Evolutionary conservation across 1,140 invertebrate species (phyloP).

Genomic region (Papilio polyxenes): DNA sequence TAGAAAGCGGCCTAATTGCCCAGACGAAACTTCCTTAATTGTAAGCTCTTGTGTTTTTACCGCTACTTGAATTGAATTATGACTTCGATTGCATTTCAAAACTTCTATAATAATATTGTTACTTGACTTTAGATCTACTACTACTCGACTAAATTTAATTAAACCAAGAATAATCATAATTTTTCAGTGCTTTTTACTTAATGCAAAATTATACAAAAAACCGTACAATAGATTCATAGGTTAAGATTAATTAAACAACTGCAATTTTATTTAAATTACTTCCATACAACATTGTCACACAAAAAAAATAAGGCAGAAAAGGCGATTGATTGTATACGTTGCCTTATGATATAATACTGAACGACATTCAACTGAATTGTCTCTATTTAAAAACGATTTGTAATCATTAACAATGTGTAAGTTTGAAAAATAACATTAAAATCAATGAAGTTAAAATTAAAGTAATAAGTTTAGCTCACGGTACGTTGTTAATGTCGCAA

Average conservation of each 20-base stretch:
- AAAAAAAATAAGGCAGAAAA: background rate
- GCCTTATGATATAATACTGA: too few species aligned
- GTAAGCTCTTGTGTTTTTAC: constrained; percentile 27
- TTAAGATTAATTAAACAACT: background rate
- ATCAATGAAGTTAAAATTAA: too few species aligned
- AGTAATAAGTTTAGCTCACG: too few species aligned
- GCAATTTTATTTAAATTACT: constrained; percentile 19
- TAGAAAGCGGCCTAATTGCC: constrained; percentile 32
- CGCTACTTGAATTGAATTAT: constrained; percentile 2
- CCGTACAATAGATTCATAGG: background rate
- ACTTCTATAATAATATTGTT: background rate
- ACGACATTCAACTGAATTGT: background rate
- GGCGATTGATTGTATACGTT: background rate
- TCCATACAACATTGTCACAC: constrained; percentile 1
- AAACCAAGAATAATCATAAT: background rate
- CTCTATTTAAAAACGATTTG: background rate
- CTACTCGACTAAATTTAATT: background rate
- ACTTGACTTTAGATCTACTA: background rate
- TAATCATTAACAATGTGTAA: background rate
- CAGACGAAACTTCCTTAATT: constrained; percentile 30
- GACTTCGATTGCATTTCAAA: background rate
- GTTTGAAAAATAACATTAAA: too few species aligned
- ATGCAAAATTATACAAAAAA: background rate
- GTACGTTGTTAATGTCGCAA: too few species aligned
- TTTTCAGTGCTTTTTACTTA: too few species aligned